Evolutionary conservation across 2,113 vertebrate genomes (phyloP).

Genomic region (Ondatra zibethicus): DNA sequence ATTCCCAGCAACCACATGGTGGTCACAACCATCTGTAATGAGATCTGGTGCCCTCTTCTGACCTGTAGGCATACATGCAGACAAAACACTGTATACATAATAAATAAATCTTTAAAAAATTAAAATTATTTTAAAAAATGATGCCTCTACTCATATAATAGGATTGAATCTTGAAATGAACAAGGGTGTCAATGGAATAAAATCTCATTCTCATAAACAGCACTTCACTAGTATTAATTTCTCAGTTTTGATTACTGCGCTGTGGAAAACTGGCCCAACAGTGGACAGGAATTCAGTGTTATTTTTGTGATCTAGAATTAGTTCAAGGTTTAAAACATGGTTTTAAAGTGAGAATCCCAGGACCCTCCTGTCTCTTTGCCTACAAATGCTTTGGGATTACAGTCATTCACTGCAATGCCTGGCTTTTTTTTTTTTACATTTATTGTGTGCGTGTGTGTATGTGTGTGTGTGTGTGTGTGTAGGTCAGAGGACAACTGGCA

Average conservation of each 20-base stretch:
- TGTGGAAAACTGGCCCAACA: background rate
- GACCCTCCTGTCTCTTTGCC: background rate
- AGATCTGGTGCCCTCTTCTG: too few relatives aligned
- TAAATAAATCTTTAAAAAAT: too few relatives aligned
- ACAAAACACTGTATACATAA: too few relatives aligned
- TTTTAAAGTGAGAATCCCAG: background rate
- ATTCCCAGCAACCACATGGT: too few relatives aligned
- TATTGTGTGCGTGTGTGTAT: background rate
- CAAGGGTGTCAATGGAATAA: background rate
- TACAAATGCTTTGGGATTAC: background rate
- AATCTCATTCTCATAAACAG: background rate
- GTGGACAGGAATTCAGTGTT: background rate
- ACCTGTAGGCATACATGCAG: too few relatives aligned
- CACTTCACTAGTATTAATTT: background rate
- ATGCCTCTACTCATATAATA: background rate
- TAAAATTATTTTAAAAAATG: background rate
- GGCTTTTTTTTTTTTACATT: background rate
- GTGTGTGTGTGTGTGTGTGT: background rate
- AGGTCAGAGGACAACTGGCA: background rate
- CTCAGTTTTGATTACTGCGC: background rate
- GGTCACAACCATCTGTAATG: too few relatives aligned
- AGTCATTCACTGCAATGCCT: background rate
- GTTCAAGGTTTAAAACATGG: conserved; percentile 8
- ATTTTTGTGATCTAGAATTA: conserved; percentile 4
- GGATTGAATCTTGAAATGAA: conserved; percentile 23